These are phyloP conservation scores for Micronycteris hirsuta DNA, from an alignment of 2,113 vertebrate genomes.

Conservation along the genomic window DNA sequence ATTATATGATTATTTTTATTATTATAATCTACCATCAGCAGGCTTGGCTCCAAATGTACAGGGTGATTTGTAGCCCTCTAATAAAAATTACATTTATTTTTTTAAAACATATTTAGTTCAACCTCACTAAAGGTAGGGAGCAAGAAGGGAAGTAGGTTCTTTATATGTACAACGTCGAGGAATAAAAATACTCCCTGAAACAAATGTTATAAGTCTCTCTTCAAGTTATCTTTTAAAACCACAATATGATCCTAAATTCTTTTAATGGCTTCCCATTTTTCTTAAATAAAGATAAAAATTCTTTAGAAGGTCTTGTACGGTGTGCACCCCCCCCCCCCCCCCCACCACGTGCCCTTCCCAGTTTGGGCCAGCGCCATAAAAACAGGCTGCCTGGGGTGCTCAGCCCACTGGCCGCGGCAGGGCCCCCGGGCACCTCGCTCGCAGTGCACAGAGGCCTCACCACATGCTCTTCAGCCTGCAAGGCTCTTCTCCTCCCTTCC, in stretches of 20 bases:
- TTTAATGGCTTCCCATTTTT: conserved; percentile 7
- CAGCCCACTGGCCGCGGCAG: background rate
- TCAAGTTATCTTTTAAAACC: background rate
- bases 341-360: fast-evolving
- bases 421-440: background rate
- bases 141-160: background rate
- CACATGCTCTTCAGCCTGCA: background rate
- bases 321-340: background rate
- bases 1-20: background rate
- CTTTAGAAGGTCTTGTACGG: background rate
- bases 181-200: background rate
- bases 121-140: background rate
- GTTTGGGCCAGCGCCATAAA: background rate
- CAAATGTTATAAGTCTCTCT: background rate
- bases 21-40: background rate
- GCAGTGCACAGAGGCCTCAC: background rate
- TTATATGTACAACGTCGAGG: background rate
- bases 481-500: background rate
- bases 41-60: background rate
- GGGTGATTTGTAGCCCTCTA: background rate
- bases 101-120: background rate
- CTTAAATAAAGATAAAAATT: background rate
- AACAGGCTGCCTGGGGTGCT: background rate
- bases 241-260: background rate
- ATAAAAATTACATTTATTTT: background rate